Percentiles rank a stretch among this genome's conserved stretches.
Evolutionary conservation across 2,797 vertebrate genomes (phyloP).

Genomic region (Tenualosa ilisha): DNA sequence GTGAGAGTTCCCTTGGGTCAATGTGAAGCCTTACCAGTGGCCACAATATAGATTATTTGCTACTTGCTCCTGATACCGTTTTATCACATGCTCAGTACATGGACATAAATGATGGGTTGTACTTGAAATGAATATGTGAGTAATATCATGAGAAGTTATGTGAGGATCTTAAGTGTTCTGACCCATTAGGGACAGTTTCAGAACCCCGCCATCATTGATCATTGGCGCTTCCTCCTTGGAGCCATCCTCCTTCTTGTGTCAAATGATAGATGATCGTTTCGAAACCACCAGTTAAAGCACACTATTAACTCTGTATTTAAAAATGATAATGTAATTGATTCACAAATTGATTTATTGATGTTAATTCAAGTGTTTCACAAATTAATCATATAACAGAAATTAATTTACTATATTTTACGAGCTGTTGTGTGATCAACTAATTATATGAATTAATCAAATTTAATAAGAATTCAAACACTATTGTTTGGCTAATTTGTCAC

Average conservation of each 20-base stretch:
- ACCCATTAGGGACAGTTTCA: conserved; percentile 64
- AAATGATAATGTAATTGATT: conserved; percentile 83
- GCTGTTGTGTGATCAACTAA: conserved; percentile 79
- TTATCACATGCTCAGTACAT: background rate
- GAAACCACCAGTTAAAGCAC: conserved; percentile 64
- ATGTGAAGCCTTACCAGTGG: background rate
- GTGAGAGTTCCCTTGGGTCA: background rate
- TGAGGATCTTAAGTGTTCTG: conserved; percentile 42
- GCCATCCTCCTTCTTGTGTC: conserved; percentile 60
- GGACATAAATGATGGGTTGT: background rate
- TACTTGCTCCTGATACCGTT: background rate
- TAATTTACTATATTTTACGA: conserved; percentile 78
- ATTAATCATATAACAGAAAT: conserved; percentile 79
- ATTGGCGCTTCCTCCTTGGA: conserved; percentile 66
- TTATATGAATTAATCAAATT: conserved; percentile 87
- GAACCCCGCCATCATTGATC: conserved; percentile 70
- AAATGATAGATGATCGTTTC: conserved; percentile 73
- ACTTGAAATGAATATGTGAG: background rate
- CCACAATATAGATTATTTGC: background rate
- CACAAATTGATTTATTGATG: conserved; percentile 84
- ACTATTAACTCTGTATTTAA: conserved; percentile 78
- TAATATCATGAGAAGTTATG: background rate
- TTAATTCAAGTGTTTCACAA: conserved; percentile 82
- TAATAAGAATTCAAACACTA: conserved; percentile 86
- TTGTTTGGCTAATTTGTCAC: conserved; percentile 85